Percentiles rank a stretch among this genome's conserved stretches.
phyloP scores from a whole-genome alignment of 1,140 invertebrate species.

The Armadillidium nasatum region DNA sequence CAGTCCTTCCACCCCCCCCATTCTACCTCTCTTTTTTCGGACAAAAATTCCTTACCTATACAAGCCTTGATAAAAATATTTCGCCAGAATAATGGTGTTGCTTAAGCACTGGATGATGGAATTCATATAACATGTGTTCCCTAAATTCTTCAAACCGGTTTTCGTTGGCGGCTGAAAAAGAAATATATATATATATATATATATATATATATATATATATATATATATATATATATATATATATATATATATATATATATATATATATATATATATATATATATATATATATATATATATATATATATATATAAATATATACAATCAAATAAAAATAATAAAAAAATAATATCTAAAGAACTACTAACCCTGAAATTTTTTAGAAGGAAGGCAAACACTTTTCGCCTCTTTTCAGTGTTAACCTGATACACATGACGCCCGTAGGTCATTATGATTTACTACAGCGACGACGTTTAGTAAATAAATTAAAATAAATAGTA shows the following conservation, averaged over 20 bases:
- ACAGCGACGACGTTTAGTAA: not conserved
- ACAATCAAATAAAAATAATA: too few species aligned
- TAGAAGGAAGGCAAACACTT: not conserved
- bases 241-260: too few species aligned
- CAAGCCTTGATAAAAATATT: constrained; percentile 56
- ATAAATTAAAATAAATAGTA: not conserved
- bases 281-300: too few species aligned
- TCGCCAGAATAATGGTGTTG: constrained; percentile 49
- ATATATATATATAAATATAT: too few species aligned
- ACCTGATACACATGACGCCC: not conserved
- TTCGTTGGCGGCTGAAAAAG: constrained; percentile 25
- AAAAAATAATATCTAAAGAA: too few species aligned
- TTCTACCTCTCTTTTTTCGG: too few species aligned
- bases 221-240: not conserved
- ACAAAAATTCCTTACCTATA: constrained; percentile 54
- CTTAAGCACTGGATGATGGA: constrained; percentile 50
- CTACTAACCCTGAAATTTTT: too few species aligned
- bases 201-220: constrained; percentile 15
- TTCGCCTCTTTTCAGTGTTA: not conserved
- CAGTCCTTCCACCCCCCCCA: too few species aligned
- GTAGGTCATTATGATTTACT: not conserved
- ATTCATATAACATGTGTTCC: constrained; percentile 56
- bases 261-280: too few species aligned
- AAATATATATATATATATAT: not conserved
- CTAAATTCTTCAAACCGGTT: constrained; percentile 55